Conservation (phyloP, 2,797 vertebrate genomes). For the Stomatorhinus walkeri region DNA sequence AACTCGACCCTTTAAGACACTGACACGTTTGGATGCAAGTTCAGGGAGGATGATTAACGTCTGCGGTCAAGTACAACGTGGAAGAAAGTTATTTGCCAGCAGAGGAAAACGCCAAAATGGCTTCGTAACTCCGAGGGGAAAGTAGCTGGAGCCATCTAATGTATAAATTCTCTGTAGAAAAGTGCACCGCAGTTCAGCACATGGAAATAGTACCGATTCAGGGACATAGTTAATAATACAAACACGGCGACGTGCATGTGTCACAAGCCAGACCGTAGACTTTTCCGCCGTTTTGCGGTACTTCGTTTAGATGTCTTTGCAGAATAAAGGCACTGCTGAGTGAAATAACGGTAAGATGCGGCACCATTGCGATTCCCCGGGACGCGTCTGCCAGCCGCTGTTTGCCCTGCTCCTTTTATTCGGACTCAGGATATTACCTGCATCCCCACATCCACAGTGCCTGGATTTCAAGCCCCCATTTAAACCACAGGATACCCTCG, state of each 20-base stretch:
- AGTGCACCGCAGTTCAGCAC: constrained; percentile 7
- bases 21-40: not conserved
- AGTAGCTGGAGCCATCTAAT: constrained; percentile 7
- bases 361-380: constrained; percentile 1
- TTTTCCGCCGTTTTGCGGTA: not conserved
- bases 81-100: not conserved
- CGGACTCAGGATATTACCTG: constrained; percentile 40
- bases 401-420: constrained; percentile 27
- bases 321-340: not conserved
- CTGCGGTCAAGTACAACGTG: constrained; percentile 20
- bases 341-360: constrained; percentile 40
- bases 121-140: constrained; percentile 21
- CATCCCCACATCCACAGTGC: constrained; percentile 76
- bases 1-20: not conserved
- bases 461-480: constrained; percentile 93
- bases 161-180: constrained; percentile 5
- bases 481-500: constrained; percentile 63
- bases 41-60: constrained; percentile 10
- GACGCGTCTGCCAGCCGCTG: constrained; percentile 16
- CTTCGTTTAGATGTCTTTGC: not conserved
- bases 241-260: constrained; percentile 50
- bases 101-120: constrained; percentile 15
- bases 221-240: constrained; percentile 31
- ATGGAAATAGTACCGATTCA: constrained; percentile 20
- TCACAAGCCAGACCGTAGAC: constrained; percentile 19